A percentile compares a stretch with the other conserved stretches of the same genome.
phyloP scores from a whole-genome alignment of 2,888 invertebrate species.

The Clistopyga incitator region DNA sequence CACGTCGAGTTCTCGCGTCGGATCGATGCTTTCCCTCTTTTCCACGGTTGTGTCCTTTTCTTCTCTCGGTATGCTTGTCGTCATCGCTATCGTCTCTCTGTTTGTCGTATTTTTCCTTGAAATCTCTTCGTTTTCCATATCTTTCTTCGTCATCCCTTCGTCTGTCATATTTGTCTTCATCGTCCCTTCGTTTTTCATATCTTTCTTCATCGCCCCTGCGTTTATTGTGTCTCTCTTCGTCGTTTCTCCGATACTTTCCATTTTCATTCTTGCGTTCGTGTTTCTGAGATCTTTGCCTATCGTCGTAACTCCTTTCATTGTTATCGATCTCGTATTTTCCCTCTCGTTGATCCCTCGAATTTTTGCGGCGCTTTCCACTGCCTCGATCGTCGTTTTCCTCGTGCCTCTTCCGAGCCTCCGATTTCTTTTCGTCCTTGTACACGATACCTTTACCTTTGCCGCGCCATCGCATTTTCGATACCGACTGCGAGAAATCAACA shows the following conservation, averaged over 20 bases:
- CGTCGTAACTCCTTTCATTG: conserved; percentile 67
- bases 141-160: conserved; percentile 31
- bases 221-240: conserved; percentile 66
- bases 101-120: no score
- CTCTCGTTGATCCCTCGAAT: conserved; percentile 65
- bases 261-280: conserved; percentile 57
- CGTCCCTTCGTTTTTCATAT: conserved; percentile 55
- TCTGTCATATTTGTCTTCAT: conserved; percentile 52
- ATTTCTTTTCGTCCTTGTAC: conserved; percentile 84
- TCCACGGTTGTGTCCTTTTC: conserved; percentile 58
- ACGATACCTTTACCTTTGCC: conserved; percentile 94
- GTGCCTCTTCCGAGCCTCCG: conserved; percentile 61
- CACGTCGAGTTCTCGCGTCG: conserved; percentile 44
- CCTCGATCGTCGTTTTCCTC: conserved; percentile 60
- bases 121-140: no score
- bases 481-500: conserved; percentile 99
- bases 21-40: conserved; percentile 54
- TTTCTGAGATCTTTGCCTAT: conserved; percentile 64
- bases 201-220: conserved; percentile 64
- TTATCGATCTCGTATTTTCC: conserved; percentile 59
- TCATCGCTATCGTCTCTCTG: neutral
- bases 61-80: conserved; percentile 44
- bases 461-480: conserved; percentile 96
- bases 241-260: conserved; percentile 56
- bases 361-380: conserved; percentile 56